Conservation (phyloP, 2,888 invertebrate species). For the Sphaerophoria taeniata region DNA sequence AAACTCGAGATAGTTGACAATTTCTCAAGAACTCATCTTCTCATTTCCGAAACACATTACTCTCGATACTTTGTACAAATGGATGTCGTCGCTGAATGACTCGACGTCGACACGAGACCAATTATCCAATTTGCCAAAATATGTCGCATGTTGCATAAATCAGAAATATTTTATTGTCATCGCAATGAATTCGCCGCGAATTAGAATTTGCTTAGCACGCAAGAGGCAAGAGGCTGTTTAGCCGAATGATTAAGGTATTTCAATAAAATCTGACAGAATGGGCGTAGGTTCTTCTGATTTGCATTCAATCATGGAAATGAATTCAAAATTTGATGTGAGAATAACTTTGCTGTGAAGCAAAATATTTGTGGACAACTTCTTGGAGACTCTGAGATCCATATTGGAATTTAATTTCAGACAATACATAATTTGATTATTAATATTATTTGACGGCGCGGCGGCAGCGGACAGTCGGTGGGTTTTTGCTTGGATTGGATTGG, state of each 20-base stretch:
- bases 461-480: too few species aligned
- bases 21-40: slow-evolving; percentile 44
- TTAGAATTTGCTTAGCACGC: slow-evolving; percentile 17
- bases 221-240: slow-evolving; percentile 1
- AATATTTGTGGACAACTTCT: slow-evolving; percentile 30
- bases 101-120: slow-evolving; percentile 33
- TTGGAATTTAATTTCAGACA: slow-evolving; percentile 53
- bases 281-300: slow-evolving; percentile 55
- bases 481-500: too few species aligned
- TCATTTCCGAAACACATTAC: slow-evolving; percentile 39
- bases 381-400: slow-evolving; percentile 34
- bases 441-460: slow-evolving; percentile 34
- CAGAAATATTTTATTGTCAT: slow-evolving; percentile 40
- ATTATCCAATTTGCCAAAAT: slow-evolving; percentile 74
- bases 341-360: slow-evolving; percentile 18
- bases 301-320: slow-evolving; percentile 53
- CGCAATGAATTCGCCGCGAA: slow-evolving; percentile 55
- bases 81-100: slow-evolving; percentile 10
- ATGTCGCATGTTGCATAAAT: slow-evolving; percentile 70
- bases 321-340: slow-evolving; percentile 19
- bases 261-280: slow-evolving; percentile 54
- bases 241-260: slow-evolving; percentile 54
- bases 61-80: background rate
- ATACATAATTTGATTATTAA: slow-evolving; percentile 51
- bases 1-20: background rate